A percentile compares a stretch with the other conserved stretches of the same genome.
Evolutionary conservation across 37 sponge, comb jelly and placozoan species (phyloP).

Genomic region (Beroe forskalii): DNA sequence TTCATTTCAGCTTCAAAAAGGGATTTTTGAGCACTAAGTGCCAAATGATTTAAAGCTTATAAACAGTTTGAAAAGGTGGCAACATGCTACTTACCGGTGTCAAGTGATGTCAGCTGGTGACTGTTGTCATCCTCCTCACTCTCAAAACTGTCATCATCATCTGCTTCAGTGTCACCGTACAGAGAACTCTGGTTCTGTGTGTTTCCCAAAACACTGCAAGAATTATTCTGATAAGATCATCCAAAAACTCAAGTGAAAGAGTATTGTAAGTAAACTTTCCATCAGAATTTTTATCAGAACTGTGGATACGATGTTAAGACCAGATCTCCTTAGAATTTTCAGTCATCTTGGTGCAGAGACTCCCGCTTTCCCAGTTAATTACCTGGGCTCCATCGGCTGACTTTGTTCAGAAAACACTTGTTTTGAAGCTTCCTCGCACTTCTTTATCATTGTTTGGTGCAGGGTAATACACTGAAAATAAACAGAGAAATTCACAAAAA

Average conservation of each 20-base stretch:
- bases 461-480: constrained; percentile 59
- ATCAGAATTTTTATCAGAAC: too few species aligned
- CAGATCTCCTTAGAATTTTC: too few species aligned
- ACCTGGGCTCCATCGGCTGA: constrained; percentile 64
- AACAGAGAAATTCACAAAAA: too few species aligned
- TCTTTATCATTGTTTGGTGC: constrained; percentile 56
- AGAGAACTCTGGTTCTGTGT: neutral
- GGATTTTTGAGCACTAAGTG: too few species aligned
- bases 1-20: too few species aligned
- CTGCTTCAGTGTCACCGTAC: constrained; percentile 5
- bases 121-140: constrained; percentile 48
- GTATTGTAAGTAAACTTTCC: too few species aligned
- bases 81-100: constrained; percentile 17
- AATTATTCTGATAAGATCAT: too few species aligned
- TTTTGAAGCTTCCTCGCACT: constrained; percentile 62
- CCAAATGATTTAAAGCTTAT: neutral
- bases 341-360: too few species aligned
- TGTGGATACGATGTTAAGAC: too few species aligned
- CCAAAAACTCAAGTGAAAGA: too few species aligned
- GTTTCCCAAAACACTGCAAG: too few species aligned
- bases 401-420: constrained; percentile 60
- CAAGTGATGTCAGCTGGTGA: constrained; percentile 62
- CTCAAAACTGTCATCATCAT: constrained; percentile 59
- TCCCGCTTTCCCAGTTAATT: neutral
- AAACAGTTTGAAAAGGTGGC: neutral